Evolutionary conservation across 2,797 vertebrate genomes (phyloP), one percentile per base, ranked within the genome.

Genomic region (Neopelma chrysocephalum): DNA sequence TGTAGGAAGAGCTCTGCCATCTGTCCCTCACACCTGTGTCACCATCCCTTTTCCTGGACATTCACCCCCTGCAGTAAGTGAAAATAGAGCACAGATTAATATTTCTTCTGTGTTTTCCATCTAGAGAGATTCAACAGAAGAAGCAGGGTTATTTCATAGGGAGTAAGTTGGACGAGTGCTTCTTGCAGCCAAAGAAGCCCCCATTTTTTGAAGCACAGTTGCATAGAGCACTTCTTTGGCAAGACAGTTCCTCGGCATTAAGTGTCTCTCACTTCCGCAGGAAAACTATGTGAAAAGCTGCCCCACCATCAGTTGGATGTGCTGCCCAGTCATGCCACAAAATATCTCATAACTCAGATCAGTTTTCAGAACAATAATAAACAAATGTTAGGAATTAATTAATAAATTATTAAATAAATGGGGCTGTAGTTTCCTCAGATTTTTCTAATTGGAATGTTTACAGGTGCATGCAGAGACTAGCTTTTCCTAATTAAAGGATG

Each of bases 301-400:
- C 25, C 73, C 14, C 65, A 25, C 21, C 16, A 68, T 25, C 31
- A 42, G 10, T 50, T 18, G 10, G 32, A 66, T 89, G 26, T 2
- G 1, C 25, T 82, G 29, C 20, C 31, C 31, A 91, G 26, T 11
- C 73, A 34, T 47, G 15, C 3, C 18, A 64, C 29, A 10, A 16
- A 7, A 45, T 45, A 51, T 10, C 36, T 77, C 16, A 43, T 70
- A 47, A 43, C 20, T 64, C 72, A 48, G 14, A 11, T 51, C 69
- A 56, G 14, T 51, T 93, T 91, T 91, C 54, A 86, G 57, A 64
- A 48, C 18, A 66, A 70, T 62, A 82, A 85, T 47, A 70, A 82
- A 47, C 1, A 76, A 65, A 73, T 51, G 6, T 4, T 26, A 69
- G 21, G 26, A 61, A 80, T 34, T 27, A 79, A 82, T 79, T 32